A percentile compares a stretch with the other conserved stretches of the same genome.
Evolutionary conservation across 2,113 vertebrate genomes (phyloP).

Genomic region (Apistogramma diplotaenia): DNA sequence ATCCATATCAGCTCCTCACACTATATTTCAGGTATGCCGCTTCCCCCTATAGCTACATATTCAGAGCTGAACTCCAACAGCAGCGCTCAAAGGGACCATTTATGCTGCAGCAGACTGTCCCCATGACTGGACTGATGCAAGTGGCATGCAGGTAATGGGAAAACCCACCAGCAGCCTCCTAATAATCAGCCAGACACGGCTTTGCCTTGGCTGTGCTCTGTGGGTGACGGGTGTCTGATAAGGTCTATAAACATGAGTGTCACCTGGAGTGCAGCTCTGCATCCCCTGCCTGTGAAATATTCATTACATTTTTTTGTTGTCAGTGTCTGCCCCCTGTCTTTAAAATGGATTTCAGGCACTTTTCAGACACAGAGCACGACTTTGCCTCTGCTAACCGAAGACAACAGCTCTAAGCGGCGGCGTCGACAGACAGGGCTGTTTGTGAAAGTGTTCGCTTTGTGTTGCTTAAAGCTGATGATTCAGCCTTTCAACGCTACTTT

Average conservation of each 20-base stretch:
- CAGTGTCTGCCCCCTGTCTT: slow-evolving; percentile 56
- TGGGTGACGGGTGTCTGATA: slow-evolving; percentile 65
- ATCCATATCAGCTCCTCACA: slow-evolving; percentile 22
- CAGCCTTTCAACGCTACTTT: slow-evolving; percentile 5
- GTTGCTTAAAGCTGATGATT: slow-evolving; percentile 49
- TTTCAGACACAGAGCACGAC: slow-evolving; percentile 51
- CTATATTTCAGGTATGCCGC: not conserved
- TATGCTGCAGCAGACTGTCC: slow-evolving; percentile 33
- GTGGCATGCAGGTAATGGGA: slow-evolving; percentile 20
- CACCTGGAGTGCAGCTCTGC: slow-evolving; percentile 56
- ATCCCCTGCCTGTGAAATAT: slow-evolving; percentile 72
- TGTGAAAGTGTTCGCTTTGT: slow-evolving; percentile 37
- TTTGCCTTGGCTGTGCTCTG: slow-evolving; percentile 23
- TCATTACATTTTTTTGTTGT: slow-evolving; percentile 69
- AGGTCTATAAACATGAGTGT: slow-evolving; percentile 61
- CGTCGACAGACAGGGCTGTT: slow-evolving; percentile 6
- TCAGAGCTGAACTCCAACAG: slow-evolving; percentile 17
- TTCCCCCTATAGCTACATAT: not conserved
- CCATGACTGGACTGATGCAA: slow-evolving; percentile 52
- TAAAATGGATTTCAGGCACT: slow-evolving; percentile 58
- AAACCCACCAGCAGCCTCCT: slow-evolving; percentile 32
- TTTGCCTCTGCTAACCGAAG: slow-evolving; percentile 23
- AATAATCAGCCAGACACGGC: slow-evolving; percentile 64
- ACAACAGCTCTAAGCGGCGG: slow-evolving; percentile 31
- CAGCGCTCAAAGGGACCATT: slow-evolving; percentile 32